phyloP scores from a whole-genome alignment of 1,140 invertebrate species.

The Drosophila bifasciata region DNA sequence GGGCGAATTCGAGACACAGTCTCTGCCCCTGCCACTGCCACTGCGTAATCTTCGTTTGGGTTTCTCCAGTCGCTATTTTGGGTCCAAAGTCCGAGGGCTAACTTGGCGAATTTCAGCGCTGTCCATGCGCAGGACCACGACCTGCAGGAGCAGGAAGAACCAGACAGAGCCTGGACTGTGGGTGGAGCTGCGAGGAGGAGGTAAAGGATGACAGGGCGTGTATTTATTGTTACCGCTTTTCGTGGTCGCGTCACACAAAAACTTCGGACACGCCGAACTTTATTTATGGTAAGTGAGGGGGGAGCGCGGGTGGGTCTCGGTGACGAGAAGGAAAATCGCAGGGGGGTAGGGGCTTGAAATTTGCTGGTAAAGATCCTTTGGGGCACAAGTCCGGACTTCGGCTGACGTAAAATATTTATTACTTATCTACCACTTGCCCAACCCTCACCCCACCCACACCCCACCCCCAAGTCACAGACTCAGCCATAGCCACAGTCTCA shows the following conservation, averaged over 20 bases:
- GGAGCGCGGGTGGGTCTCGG: too few relatives aligned
- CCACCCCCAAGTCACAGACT: too few relatives aligned
- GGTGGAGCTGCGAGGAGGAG: not conserved
- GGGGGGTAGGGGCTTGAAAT: constrained; percentile 1
- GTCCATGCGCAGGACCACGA: constrained; percentile 40
- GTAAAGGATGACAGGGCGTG: constrained; percentile 54
- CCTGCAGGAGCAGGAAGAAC: constrained; percentile 5
- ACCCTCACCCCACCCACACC: not conserved
- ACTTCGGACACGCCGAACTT: constrained; percentile 63
- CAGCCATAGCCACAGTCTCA: too few relatives aligned
- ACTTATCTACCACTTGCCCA: constrained; percentile 47
- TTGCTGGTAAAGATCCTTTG: constrained; percentile 6
- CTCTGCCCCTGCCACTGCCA: not conserved
- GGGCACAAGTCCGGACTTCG: constrained; percentile 32
- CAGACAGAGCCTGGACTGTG: constrained; percentile 1
- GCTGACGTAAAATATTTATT: constrained; percentile 71
- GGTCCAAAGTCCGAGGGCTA: constrained; percentile 44
- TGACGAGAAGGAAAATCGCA: too few relatives aligned
- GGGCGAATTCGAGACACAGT: constrained; percentile 52
- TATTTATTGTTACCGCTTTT: constrained; percentile 76
- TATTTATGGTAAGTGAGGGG: constrained; percentile 38
- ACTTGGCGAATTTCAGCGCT: constrained; percentile 35
- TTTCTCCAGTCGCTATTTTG: constrained; percentile 49
- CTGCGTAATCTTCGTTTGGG: constrained; percentile 23
- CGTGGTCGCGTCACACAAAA: constrained; percentile 62